phyloP scores from a whole-genome alignment of 2,113 vertebrate genomes.

The Atrichornis clamosus region DNA sequence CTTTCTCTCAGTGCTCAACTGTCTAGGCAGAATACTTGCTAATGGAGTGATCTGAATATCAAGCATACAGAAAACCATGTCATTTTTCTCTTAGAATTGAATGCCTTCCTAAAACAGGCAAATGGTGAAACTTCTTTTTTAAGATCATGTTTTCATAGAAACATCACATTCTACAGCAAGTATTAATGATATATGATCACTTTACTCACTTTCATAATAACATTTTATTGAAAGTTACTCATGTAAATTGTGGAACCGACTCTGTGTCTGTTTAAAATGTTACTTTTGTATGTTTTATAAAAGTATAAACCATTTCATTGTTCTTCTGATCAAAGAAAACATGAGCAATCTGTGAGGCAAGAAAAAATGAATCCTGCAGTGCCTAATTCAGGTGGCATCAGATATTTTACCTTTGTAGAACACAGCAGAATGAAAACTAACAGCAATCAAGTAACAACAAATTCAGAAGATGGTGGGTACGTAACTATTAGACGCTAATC shows the following conservation, averaged over 20 bases:
- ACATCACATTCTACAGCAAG: not conserved
- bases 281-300: not conserved
- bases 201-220: not conserved
- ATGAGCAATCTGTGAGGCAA: not conserved
- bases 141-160: slow-evolving; percentile 42
- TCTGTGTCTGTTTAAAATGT: not conserved
- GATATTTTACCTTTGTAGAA: not conserved
- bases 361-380: not conserved
- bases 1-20: slow-evolving; percentile 29
- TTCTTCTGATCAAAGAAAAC: slow-evolving; percentile 7
- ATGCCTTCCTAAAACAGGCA: slow-evolving; percentile 11
- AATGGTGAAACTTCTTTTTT: slow-evolving; percentile 27
- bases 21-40: not conserved
- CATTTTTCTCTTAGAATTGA: slow-evolving; percentile 14
- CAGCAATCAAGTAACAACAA: not conserved
- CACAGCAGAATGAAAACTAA: not conserved
- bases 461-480: not conserved
- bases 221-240: slow-evolving; percentile 16
- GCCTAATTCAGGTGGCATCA: not conserved
- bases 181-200: not conserved
- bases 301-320: not conserved
- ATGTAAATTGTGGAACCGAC: not conserved
- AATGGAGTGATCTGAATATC: slow-evolving; percentile 34
- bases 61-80: not conserved
- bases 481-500: not conserved